Evolutionary conservation across 2,888 invertebrate genomes (phyloP), one percentile per base, ranked within the genome.

Genomic region (Graphium colonna): DNA sequence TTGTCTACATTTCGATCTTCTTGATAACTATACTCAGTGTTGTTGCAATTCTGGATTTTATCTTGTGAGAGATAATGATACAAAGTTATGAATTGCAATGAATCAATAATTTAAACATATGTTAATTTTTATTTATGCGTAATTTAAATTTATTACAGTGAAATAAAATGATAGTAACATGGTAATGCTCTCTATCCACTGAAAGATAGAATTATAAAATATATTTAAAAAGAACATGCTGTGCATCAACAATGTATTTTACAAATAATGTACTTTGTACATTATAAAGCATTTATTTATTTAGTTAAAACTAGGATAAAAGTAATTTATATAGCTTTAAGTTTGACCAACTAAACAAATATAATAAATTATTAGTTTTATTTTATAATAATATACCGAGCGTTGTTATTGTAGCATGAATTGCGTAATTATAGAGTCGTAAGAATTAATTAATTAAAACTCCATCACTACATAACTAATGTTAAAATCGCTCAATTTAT

Each of bases 271-370:
- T 38, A 57, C 55, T 61, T 63, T 80, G 77, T 83, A 81, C 71
- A 80, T 75, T 76, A 62, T 72, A 69, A 65, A 67, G 78, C 78
- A 85, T 82, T 83, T 83, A 84, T 82, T 82, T 79, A 82, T 79
- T 64, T 73, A 71, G 57, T 58, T 56, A 60, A 57, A n/a, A 12
- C 60, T 66, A 68, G 40, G 13, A 45, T 56, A 48, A 68, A 56
- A 55, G 63, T 78, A 78, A 71, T 57, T 68, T 69, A 57, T 56
- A 64, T 78, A 78, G 71, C 57, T 68, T 69, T 74, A 79, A 76
- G 75, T 75, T 71, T 77, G 74, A 77, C 45, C 21, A 49, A 52
- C 17, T 52, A 51, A 52, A 54, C 42, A 46, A 46, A 53, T 47
- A 56, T 54, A 49, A 12, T 10, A 5, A 33, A 10, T 5, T 5